phyloP scores from a whole-genome alignment of 30 jellyfish, hydroid and myxozoan species.

The Chrysaora quinquecirrha region DNA sequence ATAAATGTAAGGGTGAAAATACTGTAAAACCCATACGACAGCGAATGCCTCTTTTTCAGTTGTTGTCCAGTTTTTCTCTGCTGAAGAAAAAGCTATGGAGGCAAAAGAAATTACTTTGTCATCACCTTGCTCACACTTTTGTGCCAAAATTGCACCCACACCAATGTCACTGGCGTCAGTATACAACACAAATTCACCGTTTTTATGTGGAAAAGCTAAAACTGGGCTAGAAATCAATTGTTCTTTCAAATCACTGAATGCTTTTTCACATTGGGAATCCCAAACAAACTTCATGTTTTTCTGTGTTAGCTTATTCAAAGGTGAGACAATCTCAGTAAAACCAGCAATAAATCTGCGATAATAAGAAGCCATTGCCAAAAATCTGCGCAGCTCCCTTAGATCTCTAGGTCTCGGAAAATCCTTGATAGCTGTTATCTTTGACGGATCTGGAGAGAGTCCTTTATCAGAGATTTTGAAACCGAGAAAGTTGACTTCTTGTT shows the following conservation, averaged over 20 bases:
- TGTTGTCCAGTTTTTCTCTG: too few species aligned
- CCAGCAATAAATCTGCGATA: constrained; percentile 1
- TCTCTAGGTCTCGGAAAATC: not conserved
- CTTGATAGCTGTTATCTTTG: not conserved
- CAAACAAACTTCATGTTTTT: not conserved
- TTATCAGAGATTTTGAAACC: constrained; percentile 1
- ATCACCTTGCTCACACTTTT: too few species aligned
- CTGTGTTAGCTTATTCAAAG: constrained; percentile 4
- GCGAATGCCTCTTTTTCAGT: constrained; percentile 31
- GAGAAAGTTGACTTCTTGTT: not conserved
- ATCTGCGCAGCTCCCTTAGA: not conserved
- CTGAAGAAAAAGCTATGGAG: too few species aligned
- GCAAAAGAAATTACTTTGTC: too few species aligned
- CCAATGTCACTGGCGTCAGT: too few species aligned
- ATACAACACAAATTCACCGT: too few species aligned
- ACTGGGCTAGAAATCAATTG: not conserved
- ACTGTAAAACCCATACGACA: constrained; percentile 21
- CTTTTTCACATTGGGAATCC: constrained; percentile 8
- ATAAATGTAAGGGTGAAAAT: constrained; percentile 34
- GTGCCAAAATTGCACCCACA: too few species aligned
- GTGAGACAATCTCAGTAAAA: constrained; percentile 12
- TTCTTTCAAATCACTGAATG: not conserved
- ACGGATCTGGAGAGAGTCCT: constrained; percentile 10
- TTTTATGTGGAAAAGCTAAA: not conserved
- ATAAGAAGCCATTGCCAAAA: not conserved